phyloP scores from a whole-genome alignment of 2,113 vertebrate genomes.

The Coracopsis vasa region DNA sequence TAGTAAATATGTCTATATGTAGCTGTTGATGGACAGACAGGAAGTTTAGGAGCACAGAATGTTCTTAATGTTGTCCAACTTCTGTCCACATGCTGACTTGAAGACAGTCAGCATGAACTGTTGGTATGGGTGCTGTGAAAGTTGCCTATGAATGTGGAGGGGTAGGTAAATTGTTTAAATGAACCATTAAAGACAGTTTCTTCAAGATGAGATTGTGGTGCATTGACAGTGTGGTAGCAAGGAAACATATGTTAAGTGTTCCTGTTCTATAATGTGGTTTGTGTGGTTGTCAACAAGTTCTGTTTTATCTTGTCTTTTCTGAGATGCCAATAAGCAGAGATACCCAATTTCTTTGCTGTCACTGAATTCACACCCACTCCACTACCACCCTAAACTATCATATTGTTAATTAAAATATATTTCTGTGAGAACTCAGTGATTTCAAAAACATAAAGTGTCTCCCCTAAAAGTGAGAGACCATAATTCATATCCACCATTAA shows the following conservation, averaged over 20 bases:
- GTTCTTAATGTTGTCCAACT: background rate
- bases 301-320: constrained; percentile 5
- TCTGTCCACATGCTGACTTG: background rate
- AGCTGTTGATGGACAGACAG: background rate
- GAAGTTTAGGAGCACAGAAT: background rate
- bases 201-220: background rate
- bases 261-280: constrained; percentile 2
- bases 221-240: background rate
- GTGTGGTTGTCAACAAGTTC: background rate
- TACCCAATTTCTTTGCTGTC: constrained; percentile 11
- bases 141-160: background rate
- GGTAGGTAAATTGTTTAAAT: background rate
- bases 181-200: background rate
- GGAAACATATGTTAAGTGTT: constrained; percentile 34
- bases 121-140: background rate
- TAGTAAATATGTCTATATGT: background rate
- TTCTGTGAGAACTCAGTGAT: background rate
- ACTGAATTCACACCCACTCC: constrained; percentile 29
- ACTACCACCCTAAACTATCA: background rate
- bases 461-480: background rate
- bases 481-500: background rate
- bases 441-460: background rate
- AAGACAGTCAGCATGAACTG: background rate
- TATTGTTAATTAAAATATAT: background rate
- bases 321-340: constrained; percentile 11